phyloP scores from a whole-genome alignment of 1,140 invertebrate genomes.

The Argopecten irradians region DNA sequence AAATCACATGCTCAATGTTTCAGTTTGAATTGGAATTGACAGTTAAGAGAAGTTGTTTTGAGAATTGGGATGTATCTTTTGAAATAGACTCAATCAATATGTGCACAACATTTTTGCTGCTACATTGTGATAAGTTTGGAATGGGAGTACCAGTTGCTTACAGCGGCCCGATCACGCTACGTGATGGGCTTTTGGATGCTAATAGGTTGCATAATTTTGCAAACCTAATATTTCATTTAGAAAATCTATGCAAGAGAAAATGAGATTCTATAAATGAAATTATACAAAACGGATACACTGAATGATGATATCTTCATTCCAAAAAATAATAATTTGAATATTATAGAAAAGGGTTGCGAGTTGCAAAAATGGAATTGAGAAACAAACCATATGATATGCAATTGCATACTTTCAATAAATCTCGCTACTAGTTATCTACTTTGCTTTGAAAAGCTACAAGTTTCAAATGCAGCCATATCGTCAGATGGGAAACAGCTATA shows the following conservation, averaged over 20 bases:
- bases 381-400: not conserved
- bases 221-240: not conserved
- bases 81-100: constrained; percentile 15
- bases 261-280: not conserved
- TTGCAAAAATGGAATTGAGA: not conserved
- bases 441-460: constrained; percentile 6
- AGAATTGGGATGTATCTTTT: constrained; percentile 22
- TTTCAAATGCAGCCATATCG: constrained; percentile 9
- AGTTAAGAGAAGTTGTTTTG: constrained; percentile 9
- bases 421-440: not conserved
- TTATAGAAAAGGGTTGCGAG: constrained; percentile 3
- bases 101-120: not conserved
- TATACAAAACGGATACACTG: not conserved
- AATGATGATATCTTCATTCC: constrained; percentile 20
- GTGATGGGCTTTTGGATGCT: not conserved
- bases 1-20: constrained; percentile 1
- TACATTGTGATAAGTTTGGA: not conserved
- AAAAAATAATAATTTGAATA: constrained; percentile 4
- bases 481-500: constrained; percentile 1
- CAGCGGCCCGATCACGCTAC: not conserved
- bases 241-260: not conserved
- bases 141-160: not conserved
- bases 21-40: not conserved
- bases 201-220: constrained; percentile 6
- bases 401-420: not conserved